Evolutionary conservation across 1,140 invertebrate species (phyloP), one percentile per base, ranked within the genome.

Genomic region (Melipona quadrifasciata): DNA sequence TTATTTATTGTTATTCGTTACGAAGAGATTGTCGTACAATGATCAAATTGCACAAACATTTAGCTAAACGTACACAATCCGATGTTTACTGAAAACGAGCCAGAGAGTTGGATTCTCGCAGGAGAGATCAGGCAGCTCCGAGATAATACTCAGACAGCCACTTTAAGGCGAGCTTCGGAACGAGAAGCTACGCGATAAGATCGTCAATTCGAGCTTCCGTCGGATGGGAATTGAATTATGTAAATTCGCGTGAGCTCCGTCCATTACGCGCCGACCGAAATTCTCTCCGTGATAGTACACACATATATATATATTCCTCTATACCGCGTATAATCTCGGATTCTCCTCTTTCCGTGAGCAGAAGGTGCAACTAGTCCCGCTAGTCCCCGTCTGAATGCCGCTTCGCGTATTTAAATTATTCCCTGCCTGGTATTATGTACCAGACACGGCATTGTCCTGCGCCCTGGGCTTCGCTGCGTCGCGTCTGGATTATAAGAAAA

Each of bases 161-260:
- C 31, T 70, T 79, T 68, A 70, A 80, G 55, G n/a, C 21, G 14
- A 68, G 65, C 65, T 39, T 53, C 47, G 47, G 16, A 55, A n/a
- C 14, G 31, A 21, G 51, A 31, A 53, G 65, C 61, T 3, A 55
- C 71, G 57, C 65, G 87, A 88, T 87, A 88, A 87, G 86, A 88
- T 88, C 80, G 71, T 75, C 86, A 84, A 88, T 84, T 88, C 87
- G 31, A 76, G 81, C 86, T 84, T 84, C 86, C 76, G 80, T 87
- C 53, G 53, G 76, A 39, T 64, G 81, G 76, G 81, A 84, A 88
- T 88, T 88, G 86, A 88, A 88, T 88, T 88, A 88, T 88, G 87
- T 79, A 87, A 88, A 88, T 88, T 88, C 79, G 71, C 85, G 17
- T 47, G 58, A 61, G 74, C 75, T 64, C 24, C 72, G 76, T 72